Evolutionary conservation across 2,797 vertebrate genomes (phyloP).

Genomic region (Anguilla obscura): DNA sequence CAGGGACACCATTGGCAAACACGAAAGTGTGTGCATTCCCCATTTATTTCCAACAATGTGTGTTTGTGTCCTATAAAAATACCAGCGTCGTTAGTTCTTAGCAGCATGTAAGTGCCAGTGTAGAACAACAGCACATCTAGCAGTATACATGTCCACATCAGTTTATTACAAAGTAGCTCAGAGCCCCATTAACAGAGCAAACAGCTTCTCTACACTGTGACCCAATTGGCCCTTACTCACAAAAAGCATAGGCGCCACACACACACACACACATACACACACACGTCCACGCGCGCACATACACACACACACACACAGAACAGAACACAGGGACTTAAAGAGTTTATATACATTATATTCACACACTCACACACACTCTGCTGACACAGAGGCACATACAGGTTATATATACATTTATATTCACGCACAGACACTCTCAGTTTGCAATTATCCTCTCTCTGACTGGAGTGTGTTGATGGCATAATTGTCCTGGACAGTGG

Average conservation of each 20-base stretch:
- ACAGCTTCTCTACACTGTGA: conserved; percentile 68
- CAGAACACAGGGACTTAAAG: conserved; percentile 16
- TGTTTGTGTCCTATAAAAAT: conserved; percentile 24
- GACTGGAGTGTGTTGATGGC: conserved; percentile 82
- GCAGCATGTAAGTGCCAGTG: not conserved
- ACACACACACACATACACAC: conserved; percentile 49
- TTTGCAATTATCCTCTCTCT: conserved; percentile 82
- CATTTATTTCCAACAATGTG: not conserved
- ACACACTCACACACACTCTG: conserved; percentile 47
- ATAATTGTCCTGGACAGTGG: conserved; percentile 80
- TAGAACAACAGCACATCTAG: not conserved
- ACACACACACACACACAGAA: conserved; percentile 41
- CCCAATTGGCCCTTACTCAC: conserved; percentile 47
- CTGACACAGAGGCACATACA: conserved; percentile 55
- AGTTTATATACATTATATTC: conserved; percentile 47
- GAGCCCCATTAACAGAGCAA: conserved; percentile 60
- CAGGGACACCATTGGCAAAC: not conserved
- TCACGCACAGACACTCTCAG: conserved; percentile 51
- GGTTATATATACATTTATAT: conserved; percentile 52
- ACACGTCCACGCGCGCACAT: conserved; percentile 44
- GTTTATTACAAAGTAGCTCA: conserved; percentile 61
- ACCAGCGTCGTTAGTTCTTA: conserved; percentile 47
- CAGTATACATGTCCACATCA: conserved; percentile 9
- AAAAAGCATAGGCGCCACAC: conserved; percentile 49
- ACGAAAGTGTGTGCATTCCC: not conserved